phyloP scores from a whole-genome alignment of 2,888 invertebrate genomes.

The Agapostemon virescens region DNA sequence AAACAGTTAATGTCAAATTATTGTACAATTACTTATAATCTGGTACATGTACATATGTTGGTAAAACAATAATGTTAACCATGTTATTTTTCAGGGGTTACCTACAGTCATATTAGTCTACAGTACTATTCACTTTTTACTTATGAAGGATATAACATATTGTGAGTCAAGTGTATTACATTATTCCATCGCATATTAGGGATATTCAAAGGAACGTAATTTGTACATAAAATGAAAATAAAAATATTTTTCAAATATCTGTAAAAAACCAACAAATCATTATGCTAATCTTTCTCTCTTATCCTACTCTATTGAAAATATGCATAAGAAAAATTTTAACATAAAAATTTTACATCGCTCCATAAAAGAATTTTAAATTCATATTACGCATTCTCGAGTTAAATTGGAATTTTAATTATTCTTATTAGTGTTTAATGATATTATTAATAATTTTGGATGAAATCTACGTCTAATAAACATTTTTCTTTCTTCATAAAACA shows the following conservation, averaged over 20 bases:
- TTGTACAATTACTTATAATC: not conserved
- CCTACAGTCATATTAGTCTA: slow-evolving; percentile 72
- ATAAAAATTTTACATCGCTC: not conserved
- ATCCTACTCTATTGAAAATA: not conserved
- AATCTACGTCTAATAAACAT: too few relatives aligned
- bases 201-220: slow-evolving; percentile 12
- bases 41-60: not conserved
- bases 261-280: not conserved
- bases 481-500: too few relatives aligned
- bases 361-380: not conserved
- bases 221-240: slow-evolving; percentile 20
- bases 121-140: slow-evolving; percentile 14
- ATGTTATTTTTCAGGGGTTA: slow-evolving; percentile 76
- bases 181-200: slow-evolving; percentile 22
- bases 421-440: too few relatives aligned
- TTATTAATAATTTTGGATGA: too few relatives aligned
- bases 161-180: not conserved
- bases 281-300: not conserved
- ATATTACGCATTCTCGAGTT: not conserved
- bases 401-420: not conserved
- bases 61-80: slow-evolving; percentile 17
- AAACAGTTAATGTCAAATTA: not conserved
- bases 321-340: not conserved
- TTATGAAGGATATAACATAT: not conserved
- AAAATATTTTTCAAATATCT: slow-evolving; percentile 26